Base-by-base conservation (phyloP, 2,113 vertebrate genomes). In the Corythaixoides concolor region DNA sequence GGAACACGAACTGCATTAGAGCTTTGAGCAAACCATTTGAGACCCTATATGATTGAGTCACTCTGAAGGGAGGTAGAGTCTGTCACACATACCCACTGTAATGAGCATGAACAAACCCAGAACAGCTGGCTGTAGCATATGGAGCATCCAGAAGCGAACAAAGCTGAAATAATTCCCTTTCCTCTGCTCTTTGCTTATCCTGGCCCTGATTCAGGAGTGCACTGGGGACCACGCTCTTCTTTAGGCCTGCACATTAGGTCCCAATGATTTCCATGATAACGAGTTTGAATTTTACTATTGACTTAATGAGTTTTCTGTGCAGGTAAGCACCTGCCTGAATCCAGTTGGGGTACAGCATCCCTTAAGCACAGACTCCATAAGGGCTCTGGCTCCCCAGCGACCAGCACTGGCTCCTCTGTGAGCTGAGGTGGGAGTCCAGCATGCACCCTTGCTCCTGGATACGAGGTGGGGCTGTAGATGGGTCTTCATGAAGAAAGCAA, bases 91-190 rank as follows among this genome's bases (percentile, higher is more conserved):
- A 47, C 92, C 90, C 84, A 60, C 94, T 73, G 35, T 72, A 79
- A 86, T 93, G 95, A 90, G 86, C 15, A 43, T 35, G 89, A 95
- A 82, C 80, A 96, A 91, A 94, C 89, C 76, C 88, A 89, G 24
- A 97, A 94, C 97, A 95, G 96, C 97, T 96, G 92, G 89, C 80
- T 95, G 77, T 8, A 93, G 73, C 96, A 95, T 97, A 97, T 95
- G 95, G 96, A 96, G 66, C 89, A 95, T 92, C 95, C 97, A 95
- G 92, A 96, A 97, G 96, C 94, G 89, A 95, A 79, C 83, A 95
- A 90, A 92, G 84, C 93, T 96, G 90, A 96, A 97, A 97, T 95
- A 97, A 95, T 93, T 95, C 97, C 96, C 91, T 95, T 96, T 94
- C 83, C 96, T 94, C 77, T 89, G 86, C 86, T 95, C 77, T 87